Percentiles rank a stretch among this genome's conserved stretches.
Conservation (phyloP, 2,888 invertebrate genomes). For the Listrodromus nycthemerus region DNA sequence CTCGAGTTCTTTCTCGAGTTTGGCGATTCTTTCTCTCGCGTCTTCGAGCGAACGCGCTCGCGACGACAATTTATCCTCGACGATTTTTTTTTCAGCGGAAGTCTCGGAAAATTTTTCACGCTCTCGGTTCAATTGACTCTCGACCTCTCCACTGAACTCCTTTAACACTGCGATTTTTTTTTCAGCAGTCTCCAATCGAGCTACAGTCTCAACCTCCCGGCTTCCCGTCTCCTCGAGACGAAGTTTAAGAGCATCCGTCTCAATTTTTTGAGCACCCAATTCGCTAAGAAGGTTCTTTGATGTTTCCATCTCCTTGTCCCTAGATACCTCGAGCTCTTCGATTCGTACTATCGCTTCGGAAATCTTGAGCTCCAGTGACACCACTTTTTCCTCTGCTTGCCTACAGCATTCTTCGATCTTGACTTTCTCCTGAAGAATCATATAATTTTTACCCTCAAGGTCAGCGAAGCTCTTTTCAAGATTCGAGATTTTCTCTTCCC, state of each 20-base stretch:
- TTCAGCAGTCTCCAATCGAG: constrained; percentile 69
- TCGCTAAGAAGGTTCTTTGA: constrained; percentile 12
- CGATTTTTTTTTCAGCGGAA: constrained; percentile 43
- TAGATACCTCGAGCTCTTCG: constrained; percentile 55
- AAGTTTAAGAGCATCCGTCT: constrained; percentile 17
- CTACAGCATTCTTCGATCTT: constrained; percentile 35
- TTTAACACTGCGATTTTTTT: constrained; percentile 69
- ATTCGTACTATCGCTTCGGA: constrained; percentile 16
- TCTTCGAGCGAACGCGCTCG: constrained; percentile 18
- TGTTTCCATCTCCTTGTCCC: constrained; percentile 9
- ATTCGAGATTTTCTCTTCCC: not conserved
- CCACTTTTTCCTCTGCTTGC: constrained; percentile 30
- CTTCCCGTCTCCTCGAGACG: constrained; percentile 22
- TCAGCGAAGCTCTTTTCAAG: not conserved
- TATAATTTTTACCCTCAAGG: constrained; percentile 35
- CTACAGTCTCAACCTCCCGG: constrained; percentile 58
- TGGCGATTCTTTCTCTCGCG: constrained; percentile 36
- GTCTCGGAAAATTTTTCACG: constrained; percentile 71
- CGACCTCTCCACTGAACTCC: constrained; percentile 75
- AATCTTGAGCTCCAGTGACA: constrained; percentile 25
- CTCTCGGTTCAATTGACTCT: constrained; percentile 77
- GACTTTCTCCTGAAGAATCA: constrained; percentile 6
- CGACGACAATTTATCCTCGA: constrained; percentile 33
- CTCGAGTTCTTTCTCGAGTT: constrained; percentile 33
- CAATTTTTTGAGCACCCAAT: constrained; percentile 32